These are phyloP conservation scores for Harpalus rufipes DNA, from an alignment of 2,888 invertebrate genomes.

Conservation along the genomic window DNA sequence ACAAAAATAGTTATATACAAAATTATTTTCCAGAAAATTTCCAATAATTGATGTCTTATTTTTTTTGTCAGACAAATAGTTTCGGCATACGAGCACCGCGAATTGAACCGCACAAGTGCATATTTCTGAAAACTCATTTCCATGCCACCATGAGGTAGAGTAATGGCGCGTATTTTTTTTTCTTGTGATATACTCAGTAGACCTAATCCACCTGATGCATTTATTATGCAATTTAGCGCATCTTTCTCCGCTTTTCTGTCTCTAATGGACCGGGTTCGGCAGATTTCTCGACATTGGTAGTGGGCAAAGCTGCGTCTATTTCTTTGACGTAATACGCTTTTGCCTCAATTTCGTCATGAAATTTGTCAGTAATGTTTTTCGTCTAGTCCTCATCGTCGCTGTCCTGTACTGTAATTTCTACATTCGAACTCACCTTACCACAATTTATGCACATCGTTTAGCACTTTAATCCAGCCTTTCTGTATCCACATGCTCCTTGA, in stretches of 20 bases:
- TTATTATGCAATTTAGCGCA: constrained; percentile 65
- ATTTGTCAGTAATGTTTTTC: too few relatives aligned
- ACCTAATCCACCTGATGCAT: constrained; percentile 68
- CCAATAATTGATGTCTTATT: too few relatives aligned
- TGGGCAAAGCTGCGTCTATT: too few relatives aligned
- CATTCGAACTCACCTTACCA: background rate
- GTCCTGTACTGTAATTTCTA: constrained; percentile 68
- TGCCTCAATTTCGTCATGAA: too few relatives aligned
- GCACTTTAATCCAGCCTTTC: too few relatives aligned
- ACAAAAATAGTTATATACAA: too few relatives aligned
- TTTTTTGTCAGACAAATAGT: too few relatives aligned
- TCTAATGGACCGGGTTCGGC: constrained; percentile 65
- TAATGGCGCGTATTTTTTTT: constrained; percentile 66
- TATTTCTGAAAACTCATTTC: constrained; percentile 16
- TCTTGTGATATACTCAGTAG: constrained; percentile 69
- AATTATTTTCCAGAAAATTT: too few relatives aligned
- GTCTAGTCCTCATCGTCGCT: constrained; percentile 71
- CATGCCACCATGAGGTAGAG: constrained; percentile 67
- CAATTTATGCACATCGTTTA: constrained; percentile 69
- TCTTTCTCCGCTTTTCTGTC: constrained; percentile 47
- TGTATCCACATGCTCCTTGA: too few relatives aligned
- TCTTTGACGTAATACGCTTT: too few relatives aligned
- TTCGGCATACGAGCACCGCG: background rate
- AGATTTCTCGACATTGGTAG: constrained; percentile 66
- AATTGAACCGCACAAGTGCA: constrained; percentile 43